phyloP scores from a whole-genome alignment of 2,113 vertebrate genomes.

The Halichoerus grypus region DNA sequence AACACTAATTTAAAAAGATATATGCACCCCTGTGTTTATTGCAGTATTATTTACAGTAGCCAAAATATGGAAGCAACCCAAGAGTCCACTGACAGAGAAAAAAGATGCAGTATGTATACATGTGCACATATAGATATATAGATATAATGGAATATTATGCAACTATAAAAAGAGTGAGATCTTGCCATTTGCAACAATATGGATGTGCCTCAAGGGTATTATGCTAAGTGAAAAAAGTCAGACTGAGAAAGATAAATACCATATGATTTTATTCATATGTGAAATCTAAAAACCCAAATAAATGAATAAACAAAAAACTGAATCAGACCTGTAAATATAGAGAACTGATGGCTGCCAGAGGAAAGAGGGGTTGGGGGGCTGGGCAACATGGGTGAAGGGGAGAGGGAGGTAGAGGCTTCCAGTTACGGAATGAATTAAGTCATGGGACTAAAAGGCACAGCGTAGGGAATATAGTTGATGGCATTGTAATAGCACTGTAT shows the following conservation, averaged over 20 bases:
- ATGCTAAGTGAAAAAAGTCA: neutral
- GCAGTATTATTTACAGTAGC: neutral
- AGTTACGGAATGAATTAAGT: neutral
- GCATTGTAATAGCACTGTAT: neutral
- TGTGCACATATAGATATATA: too few species aligned
- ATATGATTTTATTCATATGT: neutral
- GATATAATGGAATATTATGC: neutral
- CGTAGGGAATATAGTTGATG: neutral
- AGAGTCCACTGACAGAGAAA: neutral
- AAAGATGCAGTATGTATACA: neutral
- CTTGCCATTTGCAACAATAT: neutral
- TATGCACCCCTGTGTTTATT: neutral
- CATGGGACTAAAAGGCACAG: neutral
- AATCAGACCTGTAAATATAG: neutral
- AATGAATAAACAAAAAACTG: neutral
- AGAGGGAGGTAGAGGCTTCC: neutral
- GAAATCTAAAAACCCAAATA: neutral
- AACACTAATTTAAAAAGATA: neutral
- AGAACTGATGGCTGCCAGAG: neutral
- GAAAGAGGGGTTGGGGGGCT: neutral
- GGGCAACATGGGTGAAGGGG: neutral
- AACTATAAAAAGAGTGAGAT: neutral
- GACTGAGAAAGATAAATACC: neutral
- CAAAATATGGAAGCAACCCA: neutral
- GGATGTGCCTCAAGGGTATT: neutral